Evolutionary conservation across 2,797 vertebrate genomes (phyloP), one percentile per base, ranked within the genome.

Genomic region (Alauda arvensis): DNA sequence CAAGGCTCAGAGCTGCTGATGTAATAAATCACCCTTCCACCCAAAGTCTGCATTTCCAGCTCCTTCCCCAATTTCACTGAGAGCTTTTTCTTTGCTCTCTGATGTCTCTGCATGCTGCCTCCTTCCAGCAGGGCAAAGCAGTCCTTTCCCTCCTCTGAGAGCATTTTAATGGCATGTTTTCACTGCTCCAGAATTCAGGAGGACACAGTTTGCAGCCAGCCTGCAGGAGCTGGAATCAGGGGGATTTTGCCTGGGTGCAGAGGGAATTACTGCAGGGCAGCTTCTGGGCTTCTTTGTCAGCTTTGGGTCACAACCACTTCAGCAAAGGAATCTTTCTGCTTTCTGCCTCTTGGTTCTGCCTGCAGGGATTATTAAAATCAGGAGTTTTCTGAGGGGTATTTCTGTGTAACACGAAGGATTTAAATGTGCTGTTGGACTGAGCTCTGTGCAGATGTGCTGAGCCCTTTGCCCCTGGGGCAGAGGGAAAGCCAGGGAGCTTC

Each of bases 61-160:
- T 87, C 16, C 20, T 46, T 57, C 49, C 40, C 72, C 5, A 53
- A 51, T 71, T 78, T 72, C 65, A 5, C 49, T 56, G 18, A 11
- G 53, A 78, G n/a, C 45, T 76, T 61, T 79, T 42, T 12, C 63
- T 62, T 76, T 66, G 28, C 53, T 55, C 8, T 59, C 65, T 46
- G 48, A 3, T 48, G 14, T 3, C 70, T 46, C 9, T 49, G 39
- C 12, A 28, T 0, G 0, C 57, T 56, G 7, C 18, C 39, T 51
- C 14, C 49, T 87, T 83, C 67, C 56, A 76, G 24, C 20, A 31
- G 29, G 53, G 6, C 21, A 65, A 61, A 65, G 4, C 42, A 39
- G 14, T 52, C 59, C 37, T 42, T n/a, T 21, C 33, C 52, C 37
- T 87, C 43, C n/a, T 68, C 17, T 53, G 49, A 39, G 53, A 81